phyloP scores from a whole-genome alignment of 2,113 vertebrate genomes.

The Chloebia gouldiae region DNA sequence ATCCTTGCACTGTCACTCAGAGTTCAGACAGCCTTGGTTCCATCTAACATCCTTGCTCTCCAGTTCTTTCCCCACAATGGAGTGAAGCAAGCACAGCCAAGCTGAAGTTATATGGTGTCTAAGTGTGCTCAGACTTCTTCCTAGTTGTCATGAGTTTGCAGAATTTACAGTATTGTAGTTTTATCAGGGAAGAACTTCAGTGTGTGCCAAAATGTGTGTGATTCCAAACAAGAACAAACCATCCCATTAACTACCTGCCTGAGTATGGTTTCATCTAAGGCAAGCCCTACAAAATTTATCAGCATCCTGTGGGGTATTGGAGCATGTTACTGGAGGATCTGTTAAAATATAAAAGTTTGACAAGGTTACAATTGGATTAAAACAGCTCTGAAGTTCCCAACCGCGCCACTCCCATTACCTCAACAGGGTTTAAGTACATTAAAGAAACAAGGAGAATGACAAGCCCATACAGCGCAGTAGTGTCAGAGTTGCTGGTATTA shows the following conservation, averaged over 20 bases:
- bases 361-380: conserved; percentile 19
- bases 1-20: background rate
- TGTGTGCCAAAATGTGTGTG: background rate
- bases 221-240: background rate
- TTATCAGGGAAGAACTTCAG: background rate
- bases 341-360: background rate
- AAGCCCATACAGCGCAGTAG: background rate
- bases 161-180: background rate
- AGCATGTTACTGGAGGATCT: background rate
- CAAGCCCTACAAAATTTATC: background rate
- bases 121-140: background rate
- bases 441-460: background rate
- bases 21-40: background rate
- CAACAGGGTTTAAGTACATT: background rate
- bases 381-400: background rate
- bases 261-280: background rate
- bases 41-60: background rate
- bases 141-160: background rate
- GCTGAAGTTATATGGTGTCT: accelerated
- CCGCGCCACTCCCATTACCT: conserved; percentile 22
- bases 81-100: background rate
- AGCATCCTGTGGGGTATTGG: background rate
- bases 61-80: background rate
- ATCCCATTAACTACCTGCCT: background rate
- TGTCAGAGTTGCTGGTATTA: background rate